Evolutionary conservation across 2,888 invertebrate genomes (phyloP).

Genomic region (Limnephilus rhombicus): DNA sequence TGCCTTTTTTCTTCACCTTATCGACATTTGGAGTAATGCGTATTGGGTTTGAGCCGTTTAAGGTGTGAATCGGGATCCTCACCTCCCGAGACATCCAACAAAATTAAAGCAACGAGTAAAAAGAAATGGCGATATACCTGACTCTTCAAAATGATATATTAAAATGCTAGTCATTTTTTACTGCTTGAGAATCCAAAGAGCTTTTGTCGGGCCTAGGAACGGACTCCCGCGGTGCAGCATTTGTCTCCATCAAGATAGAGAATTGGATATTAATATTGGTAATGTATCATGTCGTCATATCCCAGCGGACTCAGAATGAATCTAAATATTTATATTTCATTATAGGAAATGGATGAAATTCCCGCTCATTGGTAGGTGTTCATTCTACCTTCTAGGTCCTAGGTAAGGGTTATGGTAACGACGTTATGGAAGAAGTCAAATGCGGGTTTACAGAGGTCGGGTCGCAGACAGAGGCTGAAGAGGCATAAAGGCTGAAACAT

Average conservation of each 20-base stretch:
- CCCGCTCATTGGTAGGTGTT: background rate
- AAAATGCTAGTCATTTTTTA: background rate
- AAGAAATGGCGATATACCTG: background rate
- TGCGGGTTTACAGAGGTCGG: too few species aligned
- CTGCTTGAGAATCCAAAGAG: background rate
- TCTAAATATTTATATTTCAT: constrained; percentile 53
- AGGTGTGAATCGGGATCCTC: constrained; percentile 39
- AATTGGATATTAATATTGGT: constrained; percentile 63
- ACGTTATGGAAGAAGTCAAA: too few species aligned
- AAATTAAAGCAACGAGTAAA: constrained; percentile 2
- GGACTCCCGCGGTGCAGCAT: constrained; percentile 59
- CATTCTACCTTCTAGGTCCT: background rate
- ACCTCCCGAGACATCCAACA: background rate
- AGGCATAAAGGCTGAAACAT: too few species aligned
- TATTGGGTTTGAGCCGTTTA: constrained; percentile 41
- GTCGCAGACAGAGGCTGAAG: too few species aligned
- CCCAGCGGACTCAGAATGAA: constrained; percentile 34
- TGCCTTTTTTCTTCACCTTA: constrained; percentile 9
- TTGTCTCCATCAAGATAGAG: constrained; percentile 64
- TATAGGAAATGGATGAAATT: constrained; percentile 42
- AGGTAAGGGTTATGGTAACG: too few species aligned
- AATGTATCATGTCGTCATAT: constrained; percentile 61
- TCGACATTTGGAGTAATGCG: constrained; percentile 44
- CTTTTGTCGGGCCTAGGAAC: constrained; percentile 5
- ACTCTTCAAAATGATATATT: background rate